A percentile compares a stretch with the other conserved stretches of the same genome.
Conservation (phyloP, 1,140 invertebrate genomes). For the Drosophila orosa region DNA sequence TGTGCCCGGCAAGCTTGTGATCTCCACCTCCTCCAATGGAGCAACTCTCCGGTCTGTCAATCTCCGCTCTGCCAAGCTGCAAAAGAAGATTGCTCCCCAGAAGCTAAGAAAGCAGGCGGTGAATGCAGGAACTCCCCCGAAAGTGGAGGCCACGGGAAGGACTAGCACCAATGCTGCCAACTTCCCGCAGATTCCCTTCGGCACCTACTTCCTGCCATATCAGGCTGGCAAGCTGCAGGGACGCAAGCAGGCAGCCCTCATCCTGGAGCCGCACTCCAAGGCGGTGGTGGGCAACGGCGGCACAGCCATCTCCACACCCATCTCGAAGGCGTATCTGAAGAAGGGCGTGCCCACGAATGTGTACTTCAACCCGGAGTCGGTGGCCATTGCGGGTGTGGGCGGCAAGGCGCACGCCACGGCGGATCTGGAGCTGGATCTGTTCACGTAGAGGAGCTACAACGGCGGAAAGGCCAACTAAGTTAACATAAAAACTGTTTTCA, state of each 20-base stretch:
- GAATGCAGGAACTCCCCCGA: slow-evolving; percentile 35
- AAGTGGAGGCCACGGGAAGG: slow-evolving; percentile 80
- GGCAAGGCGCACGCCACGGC: slow-evolving; percentile 89
- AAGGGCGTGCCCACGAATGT: slow-evolving; percentile 86
- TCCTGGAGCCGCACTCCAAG: slow-evolving; percentile 87
- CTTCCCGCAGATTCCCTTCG: slow-evolving; percentile 77
- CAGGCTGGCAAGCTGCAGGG: slow-evolving; percentile 46
- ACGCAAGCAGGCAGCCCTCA: slow-evolving; percentile 84
- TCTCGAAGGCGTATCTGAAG: slow-evolving; percentile 86
- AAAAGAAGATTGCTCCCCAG: slow-evolving; percentile 1
- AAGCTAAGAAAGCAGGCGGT: slow-evolving; percentile 42
- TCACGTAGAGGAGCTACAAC: slow-evolving; percentile 56
- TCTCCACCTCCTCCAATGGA: slow-evolving; percentile 44
- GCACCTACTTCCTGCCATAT: slow-evolving; percentile 77
- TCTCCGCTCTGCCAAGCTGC: slow-evolving; percentile 2
- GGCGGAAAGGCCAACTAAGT: slow-evolving; percentile 15
- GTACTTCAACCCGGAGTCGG: slow-evolving; percentile 87
- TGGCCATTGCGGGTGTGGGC: slow-evolving; percentile 89
- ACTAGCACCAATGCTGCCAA: slow-evolving; percentile 63
- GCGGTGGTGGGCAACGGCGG: slow-evolving; percentile 87
- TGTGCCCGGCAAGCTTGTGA: slow-evolving; percentile 68
- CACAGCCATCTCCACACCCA: slow-evolving; percentile 88
- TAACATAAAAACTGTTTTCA: not conserved
- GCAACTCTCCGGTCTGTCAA: not conserved
- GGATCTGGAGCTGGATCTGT: slow-evolving; percentile 85